phyloP scores from a whole-genome alignment of 2,888 invertebrate species.

The Pachliopta kotzebuea region DNA sequence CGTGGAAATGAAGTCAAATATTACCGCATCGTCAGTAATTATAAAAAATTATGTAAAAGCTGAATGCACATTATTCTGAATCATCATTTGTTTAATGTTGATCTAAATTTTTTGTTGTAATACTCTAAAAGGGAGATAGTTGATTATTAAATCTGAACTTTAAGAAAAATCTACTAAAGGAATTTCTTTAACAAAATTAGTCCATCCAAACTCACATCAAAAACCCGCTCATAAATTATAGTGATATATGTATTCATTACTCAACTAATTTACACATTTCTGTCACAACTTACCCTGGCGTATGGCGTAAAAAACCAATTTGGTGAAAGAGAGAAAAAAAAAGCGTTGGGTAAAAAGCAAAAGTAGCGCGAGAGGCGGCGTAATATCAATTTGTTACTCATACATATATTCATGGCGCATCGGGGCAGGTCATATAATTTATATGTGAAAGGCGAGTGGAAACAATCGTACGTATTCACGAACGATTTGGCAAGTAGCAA shows the following conservation, averaged over 20 bases:
- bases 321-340: conserved; percentile 39
- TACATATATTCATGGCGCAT: conserved; percentile 74
- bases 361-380: conserved; percentile 63
- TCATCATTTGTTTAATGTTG: too few species aligned
- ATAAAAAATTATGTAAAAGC: too few species aligned
- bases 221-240: not conserved
- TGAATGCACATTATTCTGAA: too few species aligned
- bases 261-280: conserved; percentile 63
- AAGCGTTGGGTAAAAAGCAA: conserved; percentile 52
- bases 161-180: too few species aligned
- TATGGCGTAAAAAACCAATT: conserved; percentile 73
- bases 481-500: conserved; percentile 63
- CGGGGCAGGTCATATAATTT: conserved; percentile 76
- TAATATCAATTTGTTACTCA: conserved; percentile 79
- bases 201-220: not conserved
- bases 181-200: not conserved
- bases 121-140: not conserved
- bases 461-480: conserved; percentile 73
- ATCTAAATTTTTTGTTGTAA: too few species aligned
- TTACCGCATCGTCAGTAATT: too few species aligned
- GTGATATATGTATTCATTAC: conserved; percentile 53
- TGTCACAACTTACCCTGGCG: conserved; percentile 64
- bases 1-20: too few species aligned
- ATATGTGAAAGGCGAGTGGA: conserved; percentile 68
- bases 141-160: not conserved